Evolutionary conservation across 2,888 invertebrate species (phyloP).

Genomic region (Nymphalis polychloros): DNA sequence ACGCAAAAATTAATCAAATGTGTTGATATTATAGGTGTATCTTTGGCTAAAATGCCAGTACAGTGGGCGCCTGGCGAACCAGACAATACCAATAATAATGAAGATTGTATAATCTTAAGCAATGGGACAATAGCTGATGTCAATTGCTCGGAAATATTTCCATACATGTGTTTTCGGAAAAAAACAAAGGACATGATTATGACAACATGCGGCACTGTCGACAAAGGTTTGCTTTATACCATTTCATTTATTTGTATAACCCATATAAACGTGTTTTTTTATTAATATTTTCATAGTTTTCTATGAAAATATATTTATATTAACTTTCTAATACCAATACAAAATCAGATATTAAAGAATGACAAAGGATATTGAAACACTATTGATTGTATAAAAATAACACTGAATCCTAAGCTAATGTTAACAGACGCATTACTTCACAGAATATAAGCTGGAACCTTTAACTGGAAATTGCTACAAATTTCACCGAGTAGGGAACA

Average conservation of each 20-base stretch:
- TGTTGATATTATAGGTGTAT: slow-evolving; percentile 28
- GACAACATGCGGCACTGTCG: slow-evolving; percentile 39
- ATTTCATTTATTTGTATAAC: too few relatives aligned
- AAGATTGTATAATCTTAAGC: slow-evolving; percentile 31
- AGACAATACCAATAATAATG: slow-evolving; percentile 30
- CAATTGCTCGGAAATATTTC: slow-evolving; percentile 34
- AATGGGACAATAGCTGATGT: slow-evolving; percentile 35
- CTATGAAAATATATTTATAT: too few relatives aligned
- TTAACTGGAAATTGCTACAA: slow-evolving; percentile 42
- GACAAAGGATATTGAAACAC: too few relatives aligned
- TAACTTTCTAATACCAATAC: too few relatives aligned
- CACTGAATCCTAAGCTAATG: too few relatives aligned
- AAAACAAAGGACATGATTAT: slow-evolving; percentile 10
- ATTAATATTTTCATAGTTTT: too few relatives aligned
- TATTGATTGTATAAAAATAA: too few relatives aligned
- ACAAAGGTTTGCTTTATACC: slow-evolving; percentile 29
- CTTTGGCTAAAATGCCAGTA: slow-evolving; percentile 35
- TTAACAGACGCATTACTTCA: not conserved
- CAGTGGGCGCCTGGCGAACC: slow-evolving; percentile 38
- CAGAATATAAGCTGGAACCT: slow-evolving; percentile 32
- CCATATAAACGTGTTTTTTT: too few relatives aligned
- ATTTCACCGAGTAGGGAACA: slow-evolving; percentile 37
- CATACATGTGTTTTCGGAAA: slow-evolving; percentile 40
- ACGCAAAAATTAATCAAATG: too few relatives aligned
- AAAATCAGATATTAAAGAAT: too few relatives aligned